phyloP scores from a whole-genome alignment of 2,113 vertebrate genomes.

The Glareola pratincola region DNA sequence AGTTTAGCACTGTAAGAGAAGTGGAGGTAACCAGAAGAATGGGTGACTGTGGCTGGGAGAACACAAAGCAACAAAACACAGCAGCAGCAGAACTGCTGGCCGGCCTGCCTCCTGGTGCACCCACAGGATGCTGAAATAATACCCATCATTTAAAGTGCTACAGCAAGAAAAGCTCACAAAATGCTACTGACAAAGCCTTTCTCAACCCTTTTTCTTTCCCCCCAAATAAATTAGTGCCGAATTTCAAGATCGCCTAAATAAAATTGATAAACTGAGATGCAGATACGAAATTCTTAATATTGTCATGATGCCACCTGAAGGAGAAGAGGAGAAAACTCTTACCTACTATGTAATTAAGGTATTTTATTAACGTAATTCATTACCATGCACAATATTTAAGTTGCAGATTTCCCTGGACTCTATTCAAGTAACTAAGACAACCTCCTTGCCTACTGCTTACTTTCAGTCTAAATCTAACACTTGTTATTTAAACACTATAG shows the following conservation, averaged over 20 bases:
- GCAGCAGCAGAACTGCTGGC: neutral
- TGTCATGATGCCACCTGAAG: constrained; percentile 82
- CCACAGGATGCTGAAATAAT: neutral
- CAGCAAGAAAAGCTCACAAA: neutral
- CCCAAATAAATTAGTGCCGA: constrained; percentile 74
- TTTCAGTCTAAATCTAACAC: neutral
- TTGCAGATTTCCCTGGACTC: neutral
- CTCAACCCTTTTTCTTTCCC: neutral
- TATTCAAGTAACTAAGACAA: neutral
- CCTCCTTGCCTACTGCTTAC: neutral
- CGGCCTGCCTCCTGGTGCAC: neutral
- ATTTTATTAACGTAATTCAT: neutral
- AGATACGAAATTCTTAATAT: constrained; percentile 85
- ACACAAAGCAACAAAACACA: neutral
- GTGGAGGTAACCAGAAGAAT: neutral
- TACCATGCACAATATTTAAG: neutral
- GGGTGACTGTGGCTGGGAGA: neutral
- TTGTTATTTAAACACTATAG: neutral
- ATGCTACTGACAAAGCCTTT: neutral
- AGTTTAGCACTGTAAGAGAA: neutral
- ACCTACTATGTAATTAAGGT: constrained; percentile 91
- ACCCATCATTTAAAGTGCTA: neutral
- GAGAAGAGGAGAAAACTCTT: constrained; percentile 85
- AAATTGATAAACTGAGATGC: constrained; percentile 85
- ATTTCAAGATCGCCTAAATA: constrained; percentile 83